Base-by-base conservation (phyloP, 2,888 invertebrate genomes). In the Drosophila macrothrix region DNA sequence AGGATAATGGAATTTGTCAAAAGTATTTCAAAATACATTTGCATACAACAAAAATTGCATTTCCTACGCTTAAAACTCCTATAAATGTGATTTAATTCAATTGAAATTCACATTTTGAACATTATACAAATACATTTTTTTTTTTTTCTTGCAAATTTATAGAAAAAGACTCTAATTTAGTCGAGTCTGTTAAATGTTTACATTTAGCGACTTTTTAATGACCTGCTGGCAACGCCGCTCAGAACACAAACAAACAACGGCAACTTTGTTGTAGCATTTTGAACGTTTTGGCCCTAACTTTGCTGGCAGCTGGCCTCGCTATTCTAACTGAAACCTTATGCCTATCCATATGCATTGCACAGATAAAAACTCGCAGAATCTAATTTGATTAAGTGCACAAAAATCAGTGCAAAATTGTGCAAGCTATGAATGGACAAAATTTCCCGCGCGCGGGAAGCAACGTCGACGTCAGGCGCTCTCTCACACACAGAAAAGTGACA, bases 381-480 rank as follows among this genome's bases (percentile, higher is more conserved):
- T 88, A 78, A 93, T 92, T 91, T 71, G 52, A 50, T 49, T 19
- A 39, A 65, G 33, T 77, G 31, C 41, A 28, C 29, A 28, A 86
- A 92, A 91, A 92, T 92, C 78, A 54, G 33, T 67, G 43, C 10
- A 67, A 67, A 79, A 69, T 63, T 80, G 66, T 9, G 14, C 6
- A 71, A 86, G 82, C 80, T 88, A 84, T 83, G 71, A 61, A 66
- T 81, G 76, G 68, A 83, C 76, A 78, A 85, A 67, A 78, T 89
- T 92, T 92, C 92, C 92, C 93, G 91, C 92, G 92, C 92, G 92
- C 92, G 92, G 92, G 92, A 88, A 83, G 59, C 80, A 59, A 75
- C 64, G 76, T 68, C 70, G 70, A 84, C 86, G 89, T 88, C 75
- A 78, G 41, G 55, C 39, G 55, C 46, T 37, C 63, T 28, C 63